Evolutionary conservation across 2,113 vertebrate species (phyloP).

Genomic region (Gadus macrocephalus): DNA sequence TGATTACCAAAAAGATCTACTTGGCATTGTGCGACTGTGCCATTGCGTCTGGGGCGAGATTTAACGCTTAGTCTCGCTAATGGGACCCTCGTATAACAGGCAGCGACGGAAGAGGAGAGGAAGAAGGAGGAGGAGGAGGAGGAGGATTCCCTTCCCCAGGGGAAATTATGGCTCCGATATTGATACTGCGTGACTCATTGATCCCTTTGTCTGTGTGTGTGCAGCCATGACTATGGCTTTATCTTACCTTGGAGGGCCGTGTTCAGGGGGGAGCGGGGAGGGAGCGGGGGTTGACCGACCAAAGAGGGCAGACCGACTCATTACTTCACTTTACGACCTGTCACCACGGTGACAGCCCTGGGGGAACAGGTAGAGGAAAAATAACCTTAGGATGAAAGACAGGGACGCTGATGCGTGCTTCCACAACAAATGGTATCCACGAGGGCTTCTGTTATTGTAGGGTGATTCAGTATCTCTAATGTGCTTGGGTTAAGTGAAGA

Average conservation of each 20-base stretch:
- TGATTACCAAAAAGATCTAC: constrained; percentile 3
- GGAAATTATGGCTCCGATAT: constrained; percentile 36
- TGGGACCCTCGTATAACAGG: background rate
- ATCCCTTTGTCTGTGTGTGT: constrained; percentile 22
- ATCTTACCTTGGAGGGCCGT: constrained; percentile 34
- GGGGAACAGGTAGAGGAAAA: constrained; percentile 10
- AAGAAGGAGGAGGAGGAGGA: background rate
- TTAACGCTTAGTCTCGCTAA: background rate
- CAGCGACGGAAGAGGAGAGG: no score
- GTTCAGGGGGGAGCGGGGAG: constrained; percentile 4
- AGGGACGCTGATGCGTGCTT: no score
- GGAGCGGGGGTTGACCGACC: constrained; percentile 26
- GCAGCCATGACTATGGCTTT: constrained; percentile 25
- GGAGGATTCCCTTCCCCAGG: constrained; percentile 7
- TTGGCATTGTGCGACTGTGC: background rate
- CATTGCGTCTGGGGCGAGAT: background rate
- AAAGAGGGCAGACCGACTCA: constrained; percentile 32
- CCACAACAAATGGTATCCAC: no score
- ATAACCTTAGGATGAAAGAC: background rate
- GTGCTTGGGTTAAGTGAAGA: no score
- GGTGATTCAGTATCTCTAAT: no score
- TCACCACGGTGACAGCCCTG: constrained; percentile 21
- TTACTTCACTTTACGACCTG: constrained; percentile 42
- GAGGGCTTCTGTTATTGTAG: no score
- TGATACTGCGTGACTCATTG: constrained; percentile 32